Percentiles rank a stretch among this genome's conserved stretches.
phyloP scores from a whole-genome alignment of 2,113 vertebrate species.

The Oncorhynchus keta region DNA sequence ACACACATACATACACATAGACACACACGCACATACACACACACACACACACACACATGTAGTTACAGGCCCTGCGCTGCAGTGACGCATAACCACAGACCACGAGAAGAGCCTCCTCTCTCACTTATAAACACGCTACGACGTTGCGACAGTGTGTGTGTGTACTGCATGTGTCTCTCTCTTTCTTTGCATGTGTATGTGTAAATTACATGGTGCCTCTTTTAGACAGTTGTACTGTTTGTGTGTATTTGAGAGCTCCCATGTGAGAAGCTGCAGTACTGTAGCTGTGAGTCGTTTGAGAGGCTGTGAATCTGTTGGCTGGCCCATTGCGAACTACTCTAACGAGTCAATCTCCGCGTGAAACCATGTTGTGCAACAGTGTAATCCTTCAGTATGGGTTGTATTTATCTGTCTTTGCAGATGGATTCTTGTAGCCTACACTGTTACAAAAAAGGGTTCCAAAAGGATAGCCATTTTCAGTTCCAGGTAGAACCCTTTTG shows the following conservation, averaged over 20 bases:
- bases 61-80: constrained; percentile 32
- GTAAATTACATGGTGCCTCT: background rate
- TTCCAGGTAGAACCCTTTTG: too few species aligned
- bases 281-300: background rate
- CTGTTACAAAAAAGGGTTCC: too few species aligned
- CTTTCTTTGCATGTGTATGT: background rate
- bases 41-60: too few species aligned
- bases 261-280: constrained; percentile 10
- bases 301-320: constrained; percentile 9
- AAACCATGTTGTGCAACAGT: constrained; percentile 34
- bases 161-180: background rate
- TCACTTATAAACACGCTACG: too few species aligned
- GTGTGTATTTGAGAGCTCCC: background rate
- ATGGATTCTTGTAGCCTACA: constrained; percentile 25
- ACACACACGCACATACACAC: too few species aligned
- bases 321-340: constrained; percentile 41
- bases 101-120: constrained; percentile 21
- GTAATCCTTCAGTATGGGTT: constrained; percentile 1
- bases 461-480: too few species aligned
- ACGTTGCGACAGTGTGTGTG: background rate
- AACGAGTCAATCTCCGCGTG: constrained; percentile 19
- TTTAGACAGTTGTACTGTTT: background rate
- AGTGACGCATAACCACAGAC: constrained; percentile 35
- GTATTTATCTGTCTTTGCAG: constrained; percentile 19
- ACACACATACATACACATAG: too few species aligned